Percentiles rank a stretch among this genome's conserved stretches.
Evolutionary conservation across 2,888 invertebrate genomes (phyloP).

Genomic region (Lordiphosa fenestrarum): DNA sequence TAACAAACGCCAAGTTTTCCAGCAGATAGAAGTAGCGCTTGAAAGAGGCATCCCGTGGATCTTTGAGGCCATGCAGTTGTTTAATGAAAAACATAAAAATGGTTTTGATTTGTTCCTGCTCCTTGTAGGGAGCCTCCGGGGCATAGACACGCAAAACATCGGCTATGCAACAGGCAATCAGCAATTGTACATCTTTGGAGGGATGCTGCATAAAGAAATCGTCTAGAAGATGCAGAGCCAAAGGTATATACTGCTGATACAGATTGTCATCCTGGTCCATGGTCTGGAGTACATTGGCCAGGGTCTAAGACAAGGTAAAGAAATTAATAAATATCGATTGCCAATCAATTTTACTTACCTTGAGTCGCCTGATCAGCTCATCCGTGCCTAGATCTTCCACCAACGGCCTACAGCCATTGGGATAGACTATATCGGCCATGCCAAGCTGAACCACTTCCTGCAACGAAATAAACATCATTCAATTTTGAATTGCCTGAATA

Average conservation of each 20-base stretch:
- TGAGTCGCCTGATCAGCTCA: slow-evolving; percentile 95
- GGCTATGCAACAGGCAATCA: slow-evolving; percentile 98
- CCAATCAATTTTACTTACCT: slow-evolving; percentile 83
- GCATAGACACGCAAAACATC: slow-evolving; percentile 98
- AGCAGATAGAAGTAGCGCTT: slow-evolving; percentile 98
- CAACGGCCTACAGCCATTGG: slow-evolving; percentile 96
- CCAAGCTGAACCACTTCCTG: neutral
- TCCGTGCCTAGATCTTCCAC: slow-evolving; percentile 97
- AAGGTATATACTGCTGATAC: slow-evolving; percentile 93
- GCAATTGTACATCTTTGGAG: slow-evolving; percentile 94
- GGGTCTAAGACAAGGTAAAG: slow-evolving; percentile 82
- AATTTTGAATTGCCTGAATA: neutral
- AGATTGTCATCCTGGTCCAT: slow-evolving; percentile 98
- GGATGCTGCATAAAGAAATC: slow-evolving; percentile 94
- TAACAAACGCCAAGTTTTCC: slow-evolving; percentile 98
- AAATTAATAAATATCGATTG: neutral
- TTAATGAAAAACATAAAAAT: slow-evolving; percentile 97
- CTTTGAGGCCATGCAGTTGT: slow-evolving; percentile 94
- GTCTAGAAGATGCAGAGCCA: slow-evolving; percentile 95
- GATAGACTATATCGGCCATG: slow-evolving; percentile 95
- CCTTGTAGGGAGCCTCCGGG: slow-evolving; percentile 98
- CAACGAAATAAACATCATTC: neutral
- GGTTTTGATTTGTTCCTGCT: slow-evolving; percentile 93
- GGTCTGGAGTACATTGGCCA: slow-evolving; percentile 96
- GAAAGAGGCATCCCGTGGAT: slow-evolving; percentile 98